Evolutionary conservation across 2,797 vertebrate genomes (phyloP).

Genomic region (Aplochiton taeniatus): DNA sequence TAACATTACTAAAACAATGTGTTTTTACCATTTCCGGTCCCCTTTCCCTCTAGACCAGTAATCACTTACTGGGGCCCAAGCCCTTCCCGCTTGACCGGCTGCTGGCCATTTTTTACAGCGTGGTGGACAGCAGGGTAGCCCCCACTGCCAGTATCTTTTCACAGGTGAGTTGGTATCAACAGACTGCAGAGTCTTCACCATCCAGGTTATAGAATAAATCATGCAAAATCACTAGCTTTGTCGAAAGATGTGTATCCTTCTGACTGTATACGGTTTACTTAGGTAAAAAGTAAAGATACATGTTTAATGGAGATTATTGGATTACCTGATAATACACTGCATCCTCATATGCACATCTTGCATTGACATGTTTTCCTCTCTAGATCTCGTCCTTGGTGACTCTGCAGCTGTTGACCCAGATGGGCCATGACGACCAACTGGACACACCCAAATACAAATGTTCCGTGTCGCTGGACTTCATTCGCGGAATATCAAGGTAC

Average conservation of each 20-base stretch:
- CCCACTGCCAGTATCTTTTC: constrained; percentile 95
- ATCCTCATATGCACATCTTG: constrained; percentile 2
- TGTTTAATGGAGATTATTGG: no score
- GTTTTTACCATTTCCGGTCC: neutral
- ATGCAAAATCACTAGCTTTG: no score
- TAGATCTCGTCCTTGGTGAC: constrained; percentile 81
- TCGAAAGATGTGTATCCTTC: no score
- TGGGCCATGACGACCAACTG: constrained; percentile 89
- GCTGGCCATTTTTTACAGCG: constrained; percentile 94
- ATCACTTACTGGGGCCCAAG: constrained; percentile 94
- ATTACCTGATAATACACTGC: neutral
- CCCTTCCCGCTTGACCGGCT: constrained; percentile 93
- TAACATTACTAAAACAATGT: neutral
- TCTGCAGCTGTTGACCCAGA: constrained; percentile 85
- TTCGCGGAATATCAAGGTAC: constrained; percentile 82
- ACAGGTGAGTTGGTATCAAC: constrained; percentile 78
- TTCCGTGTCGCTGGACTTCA: constrained; percentile 91
- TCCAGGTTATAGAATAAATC: no score
- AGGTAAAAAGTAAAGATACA: no score
- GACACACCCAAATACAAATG: constrained; percentile 95
- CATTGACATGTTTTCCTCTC: neutral
- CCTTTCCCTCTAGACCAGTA: constrained; percentile 84
- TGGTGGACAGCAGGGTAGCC: constrained; percentile 93
- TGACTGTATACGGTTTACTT: no score
- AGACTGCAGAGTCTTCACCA: neutral